These are phyloP conservation scores for Cryptotermes secundus DNA, from an alignment of 1,140 invertebrate genomes.

Conservation along the genomic window DNA sequence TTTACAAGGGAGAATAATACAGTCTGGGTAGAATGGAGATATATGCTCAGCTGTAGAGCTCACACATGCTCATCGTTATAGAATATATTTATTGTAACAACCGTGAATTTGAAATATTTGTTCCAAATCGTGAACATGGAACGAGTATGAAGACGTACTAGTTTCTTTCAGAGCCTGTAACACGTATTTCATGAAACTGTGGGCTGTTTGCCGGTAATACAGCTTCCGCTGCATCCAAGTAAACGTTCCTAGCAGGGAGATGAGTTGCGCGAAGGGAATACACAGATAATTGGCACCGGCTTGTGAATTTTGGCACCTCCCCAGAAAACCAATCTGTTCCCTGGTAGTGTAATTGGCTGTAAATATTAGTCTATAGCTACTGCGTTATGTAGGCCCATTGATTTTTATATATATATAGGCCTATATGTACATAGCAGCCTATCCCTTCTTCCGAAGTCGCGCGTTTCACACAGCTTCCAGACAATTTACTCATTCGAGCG, in stretches of 20 bases:
- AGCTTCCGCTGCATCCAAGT: background rate
- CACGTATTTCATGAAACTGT: background rate
- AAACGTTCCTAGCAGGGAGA: background rate
- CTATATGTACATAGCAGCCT: background rate
- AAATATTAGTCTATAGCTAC: conserved; percentile 29
- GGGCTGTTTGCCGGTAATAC: background rate
- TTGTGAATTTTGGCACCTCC: conserved; percentile 29
- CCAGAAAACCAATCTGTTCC: conserved; percentile 18
- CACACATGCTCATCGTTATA: background rate
- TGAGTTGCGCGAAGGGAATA: background rate
- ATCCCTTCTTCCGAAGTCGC: background rate
- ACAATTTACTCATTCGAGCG: background rate
- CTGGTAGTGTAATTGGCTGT: conserved; percentile 27
- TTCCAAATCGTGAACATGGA: background rate
- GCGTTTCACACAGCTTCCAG: background rate
- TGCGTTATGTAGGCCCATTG: conserved; percentile 1
- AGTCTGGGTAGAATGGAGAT: background rate
- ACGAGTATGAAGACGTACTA: background rate
- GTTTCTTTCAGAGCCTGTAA: background rate
- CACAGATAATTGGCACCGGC: conserved; percentile 20
- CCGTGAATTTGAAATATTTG: background rate
- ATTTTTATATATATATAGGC: conserved; percentile 7
- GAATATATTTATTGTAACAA: background rate
- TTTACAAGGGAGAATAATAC: background rate
- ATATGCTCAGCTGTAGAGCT: background rate